Percentiles rank a stretch among this genome's conserved stretches.
These are phyloP conservation scores for Marronus borbonicus DNA, from an alignment of 2,888 invertebrate genomes.

Conservation along the genomic window DNA sequence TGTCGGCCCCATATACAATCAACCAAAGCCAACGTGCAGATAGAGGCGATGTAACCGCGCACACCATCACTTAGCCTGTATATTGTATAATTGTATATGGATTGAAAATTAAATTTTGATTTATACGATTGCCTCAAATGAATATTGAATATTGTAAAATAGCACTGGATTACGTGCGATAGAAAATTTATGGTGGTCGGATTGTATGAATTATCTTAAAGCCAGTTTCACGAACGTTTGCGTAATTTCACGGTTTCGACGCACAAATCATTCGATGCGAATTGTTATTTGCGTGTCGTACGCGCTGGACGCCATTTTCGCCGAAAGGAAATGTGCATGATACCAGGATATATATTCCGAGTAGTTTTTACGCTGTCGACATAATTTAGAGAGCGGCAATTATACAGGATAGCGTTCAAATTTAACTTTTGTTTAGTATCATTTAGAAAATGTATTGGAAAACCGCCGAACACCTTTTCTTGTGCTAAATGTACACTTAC, in stretches of 20 bases:
- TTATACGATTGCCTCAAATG: slow-evolving; percentile 57
- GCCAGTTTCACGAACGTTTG: slow-evolving; percentile 34
- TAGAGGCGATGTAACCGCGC: slow-evolving; percentile 16
- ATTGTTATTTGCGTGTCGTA: background rate
- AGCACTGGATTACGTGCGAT: slow-evolving; percentile 28
- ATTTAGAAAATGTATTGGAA: too few relatives aligned
- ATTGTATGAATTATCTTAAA: slow-evolving; percentile 49
- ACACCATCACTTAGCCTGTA: slow-evolving; percentile 51
- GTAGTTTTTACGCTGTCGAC: slow-evolving; percentile 4
- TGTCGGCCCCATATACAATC: slow-evolving; percentile 44
- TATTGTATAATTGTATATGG: slow-evolving; percentile 60
- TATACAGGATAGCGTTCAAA: too few relatives aligned
- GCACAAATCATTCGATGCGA: slow-evolving; percentile 35
- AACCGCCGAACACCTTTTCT: too few relatives aligned
- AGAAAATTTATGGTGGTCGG: slow-evolving; percentile 39
- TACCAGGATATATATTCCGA: background rate
- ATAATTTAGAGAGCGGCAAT: background rate
- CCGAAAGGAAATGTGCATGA: background rate
- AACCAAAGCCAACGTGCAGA: slow-evolving; percentile 10
- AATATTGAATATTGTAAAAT: slow-evolving; percentile 54
- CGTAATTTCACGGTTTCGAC: slow-evolving; percentile 16
- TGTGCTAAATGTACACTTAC: too few relatives aligned
- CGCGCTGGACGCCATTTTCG: background rate
- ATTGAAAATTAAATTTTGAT: slow-evolving; percentile 60
- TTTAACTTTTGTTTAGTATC: too few relatives aligned